Percentiles rank a stretch among this genome's conserved stretches.
These are phyloP conservation scores for Cantharis flavilabris DNA, from an alignment of 2,888 invertebrate genomes.

Conservation along the genomic window DNA sequence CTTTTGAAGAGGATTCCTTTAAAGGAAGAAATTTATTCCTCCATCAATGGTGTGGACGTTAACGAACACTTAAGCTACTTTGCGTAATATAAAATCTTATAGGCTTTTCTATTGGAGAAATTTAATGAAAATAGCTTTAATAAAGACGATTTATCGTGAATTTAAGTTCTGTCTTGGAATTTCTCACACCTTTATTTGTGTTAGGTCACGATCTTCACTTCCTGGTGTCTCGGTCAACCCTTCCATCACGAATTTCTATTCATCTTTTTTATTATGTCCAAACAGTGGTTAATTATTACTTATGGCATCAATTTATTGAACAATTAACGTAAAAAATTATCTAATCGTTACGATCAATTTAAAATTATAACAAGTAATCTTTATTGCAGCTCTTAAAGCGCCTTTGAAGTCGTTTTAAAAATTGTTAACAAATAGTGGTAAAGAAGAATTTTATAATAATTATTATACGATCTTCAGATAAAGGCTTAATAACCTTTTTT, in stretches of 20 bases:
- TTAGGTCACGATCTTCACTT: constrained; percentile 23
- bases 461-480: background rate
- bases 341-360: background rate
- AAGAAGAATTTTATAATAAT: background rate
- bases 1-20: background rate
- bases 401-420: background rate
- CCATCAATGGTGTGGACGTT: background rate
- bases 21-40: background rate
- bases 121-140: background rate
- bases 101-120: background rate
- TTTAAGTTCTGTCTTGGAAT: constrained; percentile 13
- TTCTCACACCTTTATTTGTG: constrained; percentile 22
- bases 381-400: background rate
- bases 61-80: background rate
- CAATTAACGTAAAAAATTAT: background rate
- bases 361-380: background rate
- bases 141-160: constrained; percentile 6
- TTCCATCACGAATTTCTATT: constrained; percentile 21
- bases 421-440: background rate
- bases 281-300: constrained; percentile 7
- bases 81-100: background rate
- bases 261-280: constrained; percentile 9
- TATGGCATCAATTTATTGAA: background rate
- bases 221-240: constrained; percentile 23
- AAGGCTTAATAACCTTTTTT: background rate